Evolutionary conservation across 2,113 vertebrate genomes (phyloP), one percentile per base, ranked within the genome.

Genomic region (Ictidomys tridecemlineatus): DNA sequence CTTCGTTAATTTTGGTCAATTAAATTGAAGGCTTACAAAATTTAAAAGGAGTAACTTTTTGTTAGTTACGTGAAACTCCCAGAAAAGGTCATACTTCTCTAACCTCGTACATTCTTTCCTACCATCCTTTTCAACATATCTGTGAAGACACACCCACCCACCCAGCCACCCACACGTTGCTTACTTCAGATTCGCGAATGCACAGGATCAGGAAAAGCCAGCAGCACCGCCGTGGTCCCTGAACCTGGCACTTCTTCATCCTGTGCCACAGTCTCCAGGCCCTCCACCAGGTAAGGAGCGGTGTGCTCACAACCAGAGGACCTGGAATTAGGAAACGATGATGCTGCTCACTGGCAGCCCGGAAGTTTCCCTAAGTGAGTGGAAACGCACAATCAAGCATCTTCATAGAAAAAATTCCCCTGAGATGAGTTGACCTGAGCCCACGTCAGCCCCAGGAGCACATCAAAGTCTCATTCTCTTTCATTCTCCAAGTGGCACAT

Each of bases 1-100:
- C 42, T 96, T 53, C 63, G 53, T 93, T 97, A 80, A 45, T 61
- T 96, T 70, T 88, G 70, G n/a, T 90, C 91, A 91, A 85, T 85
- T 85, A 85, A 84, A 94, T 67, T 45, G 86, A 84, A 87, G 56
- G 13, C 65, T 86, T 94, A 63, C 89, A 89, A 79, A 30, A 34
- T 91, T 83, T 96, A 45, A 92, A 92, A 87, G 51, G 89, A 78
- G 56, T 28, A 42, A 77, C 61, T 94, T 84, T 85, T 92, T 79
- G 69, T 63, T 73, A 58, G 32, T 91, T 85, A 74, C 48, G 11
- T n/a, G 22, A 83, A 87, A 85, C 17, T 67, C 58, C n/a, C 32
- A 61, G 6, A 34, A 82, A 89, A 90, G 26, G 9, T 58, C 70
- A 32, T 4, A 16, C 22, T 42, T 92, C 51, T 86, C 42, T 74